Evolutionary conservation across 2,113 vertebrate species (phyloP).

Genomic region (Pterocles burchelli): DNA sequence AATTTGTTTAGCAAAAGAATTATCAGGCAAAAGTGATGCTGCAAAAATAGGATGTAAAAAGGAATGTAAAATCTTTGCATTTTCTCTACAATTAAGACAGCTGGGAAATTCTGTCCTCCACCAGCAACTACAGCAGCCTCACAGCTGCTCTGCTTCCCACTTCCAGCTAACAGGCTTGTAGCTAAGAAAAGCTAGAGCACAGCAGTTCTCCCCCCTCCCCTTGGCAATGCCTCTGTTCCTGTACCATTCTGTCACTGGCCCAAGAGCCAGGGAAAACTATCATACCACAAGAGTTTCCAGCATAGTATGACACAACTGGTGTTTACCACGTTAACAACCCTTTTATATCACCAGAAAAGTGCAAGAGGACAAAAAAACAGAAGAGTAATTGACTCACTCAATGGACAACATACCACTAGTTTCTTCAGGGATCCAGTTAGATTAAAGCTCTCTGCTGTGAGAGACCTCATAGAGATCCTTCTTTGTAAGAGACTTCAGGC

Average conservation of each 20-base stretch:
- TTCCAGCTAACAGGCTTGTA: not conserved
- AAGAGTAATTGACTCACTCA: not conserved
- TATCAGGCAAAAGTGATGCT: not conserved
- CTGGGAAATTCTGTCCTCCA: not conserved
- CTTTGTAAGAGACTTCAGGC: not conserved
- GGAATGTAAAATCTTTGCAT: not conserved
- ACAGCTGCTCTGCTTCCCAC: not conserved
- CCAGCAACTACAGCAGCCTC: not conserved
- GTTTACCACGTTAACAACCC: not conserved
- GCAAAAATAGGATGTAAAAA: not conserved
- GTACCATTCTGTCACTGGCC: not conserved
- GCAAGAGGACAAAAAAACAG: not conserved
- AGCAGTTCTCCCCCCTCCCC: not conserved
- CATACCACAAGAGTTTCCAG: not conserved
- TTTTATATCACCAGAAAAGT: not conserved
- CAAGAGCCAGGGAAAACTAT: not conserved
- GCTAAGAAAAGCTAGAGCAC: not conserved
- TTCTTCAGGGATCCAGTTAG: not conserved
- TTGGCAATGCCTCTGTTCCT: not conserved
- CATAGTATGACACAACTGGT: not conserved
- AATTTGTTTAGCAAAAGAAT: not conserved
- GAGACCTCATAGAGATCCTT: not conserved
- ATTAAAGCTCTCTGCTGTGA: not conserved
- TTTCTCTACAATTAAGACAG: not conserved
- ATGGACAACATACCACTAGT: not conserved